These are phyloP conservation scores for Tuta absoluta DNA, from an alignment of 2,888 invertebrate genomes.

Conservation along the genomic window DNA sequence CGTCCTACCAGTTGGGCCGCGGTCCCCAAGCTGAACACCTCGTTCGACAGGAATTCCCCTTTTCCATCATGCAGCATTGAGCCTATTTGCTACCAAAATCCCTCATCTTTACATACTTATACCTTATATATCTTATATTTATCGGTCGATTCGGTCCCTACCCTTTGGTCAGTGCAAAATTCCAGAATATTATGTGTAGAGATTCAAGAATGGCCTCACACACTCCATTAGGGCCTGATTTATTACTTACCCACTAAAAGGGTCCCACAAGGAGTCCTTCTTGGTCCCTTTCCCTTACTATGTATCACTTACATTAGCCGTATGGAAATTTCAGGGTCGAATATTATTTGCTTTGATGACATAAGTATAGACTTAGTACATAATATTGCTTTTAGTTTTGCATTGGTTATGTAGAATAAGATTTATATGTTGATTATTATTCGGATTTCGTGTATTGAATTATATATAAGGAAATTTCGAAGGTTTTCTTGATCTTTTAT, in stretches of 20 bases:
- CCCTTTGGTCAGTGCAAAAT: conserved; percentile 61
- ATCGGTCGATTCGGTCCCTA: conserved; percentile 7
- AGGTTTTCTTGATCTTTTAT: too few relatives aligned
- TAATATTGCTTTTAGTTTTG: conserved; percentile 44
- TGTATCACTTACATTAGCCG: conserved; percentile 70
- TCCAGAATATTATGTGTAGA: conserved; percentile 67
- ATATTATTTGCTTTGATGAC: conserved; percentile 67
- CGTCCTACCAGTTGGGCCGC: too few relatives aligned
- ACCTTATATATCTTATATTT: neutral
- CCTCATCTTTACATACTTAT: too few relatives aligned
- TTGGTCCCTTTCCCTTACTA: conserved; percentile 65
- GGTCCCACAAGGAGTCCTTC: conserved; percentile 70
- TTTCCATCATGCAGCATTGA: too few relatives aligned
- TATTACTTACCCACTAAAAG: conserved; percentile 73
- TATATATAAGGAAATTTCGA: too few relatives aligned
- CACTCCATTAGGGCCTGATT: conserved; percentile 77
- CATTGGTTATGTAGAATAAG: conserved; percentile 42
- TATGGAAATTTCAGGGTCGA: conserved; percentile 67
- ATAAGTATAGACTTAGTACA: conserved; percentile 36
- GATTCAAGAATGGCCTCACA: conserved; percentile 59
- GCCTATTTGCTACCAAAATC: too few relatives aligned
- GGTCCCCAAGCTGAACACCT: too few relatives aligned
- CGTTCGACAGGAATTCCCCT: too few relatives aligned
- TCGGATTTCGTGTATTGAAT: too few relatives aligned
- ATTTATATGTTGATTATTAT: neutral